Percentiles rank a stretch among this genome's conserved stretches.
phyloP scores from a whole-genome alignment of 2,113 vertebrate species.

The Gorsachius goisagi region DNA sequence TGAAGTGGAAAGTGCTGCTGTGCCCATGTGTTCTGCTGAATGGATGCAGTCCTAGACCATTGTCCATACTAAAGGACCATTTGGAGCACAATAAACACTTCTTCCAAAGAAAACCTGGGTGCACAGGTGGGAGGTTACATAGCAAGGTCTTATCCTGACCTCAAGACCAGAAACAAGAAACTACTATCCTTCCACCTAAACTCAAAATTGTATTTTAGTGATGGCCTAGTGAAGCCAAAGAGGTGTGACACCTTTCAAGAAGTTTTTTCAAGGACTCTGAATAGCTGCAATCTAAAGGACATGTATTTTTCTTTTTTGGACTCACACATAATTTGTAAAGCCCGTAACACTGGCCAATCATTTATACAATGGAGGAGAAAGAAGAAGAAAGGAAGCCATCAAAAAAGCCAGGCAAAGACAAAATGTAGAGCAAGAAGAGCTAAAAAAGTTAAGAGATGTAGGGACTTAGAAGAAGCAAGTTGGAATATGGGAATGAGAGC shows the following conservation, averaged over 20 bases:
- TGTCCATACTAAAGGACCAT: neutral
- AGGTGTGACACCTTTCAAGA: neutral
- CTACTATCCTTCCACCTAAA: neutral
- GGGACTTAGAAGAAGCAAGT: neutral
- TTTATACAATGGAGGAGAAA: neutral
- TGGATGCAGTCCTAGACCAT: neutral
- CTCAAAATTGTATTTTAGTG: neutral
- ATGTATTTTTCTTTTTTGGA: neutral
- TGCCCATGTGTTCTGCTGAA: neutral
- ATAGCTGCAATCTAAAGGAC: neutral
- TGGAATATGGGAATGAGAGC: neutral
- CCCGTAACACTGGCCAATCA: neutral
- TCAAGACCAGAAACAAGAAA: neutral
- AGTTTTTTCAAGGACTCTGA: neutral
- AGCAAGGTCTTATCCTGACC: neutral
- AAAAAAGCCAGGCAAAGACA: neutral
- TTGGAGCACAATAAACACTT: neutral
- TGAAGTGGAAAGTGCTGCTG: neutral
- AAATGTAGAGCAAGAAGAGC: neutral
- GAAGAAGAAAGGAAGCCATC: neutral
- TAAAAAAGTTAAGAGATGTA: neutral
- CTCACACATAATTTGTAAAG: neutral
- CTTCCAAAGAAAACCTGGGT: neutral
- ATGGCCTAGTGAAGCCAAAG: neutral
- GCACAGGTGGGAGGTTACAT: neutral